Base-by-base conservation (phyloP, 2,797 vertebrate species). In the Leptatherina wallacei region DNA sequence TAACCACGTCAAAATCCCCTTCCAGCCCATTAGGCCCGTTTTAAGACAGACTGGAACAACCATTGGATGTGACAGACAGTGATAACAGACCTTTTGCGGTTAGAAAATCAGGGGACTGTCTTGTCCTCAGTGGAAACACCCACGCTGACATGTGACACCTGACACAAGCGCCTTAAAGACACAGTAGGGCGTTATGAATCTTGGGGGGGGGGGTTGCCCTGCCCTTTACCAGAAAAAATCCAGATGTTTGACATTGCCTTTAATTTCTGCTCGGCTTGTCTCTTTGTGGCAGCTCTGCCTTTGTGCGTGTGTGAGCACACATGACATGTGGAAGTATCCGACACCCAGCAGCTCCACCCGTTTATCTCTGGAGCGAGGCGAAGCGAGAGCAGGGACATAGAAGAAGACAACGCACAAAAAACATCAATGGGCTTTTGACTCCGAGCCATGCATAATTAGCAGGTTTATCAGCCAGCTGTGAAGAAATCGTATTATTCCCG, bases 401-500 rank as follows among this genome's bases (percentile, higher is more conserved):
- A 77, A 73, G 75, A 54, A n/a, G 8, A 66, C 49, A 66, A 80
- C 6, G 38, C 64, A 71, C 62, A 65, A 40, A 81, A 49, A 71
- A 70, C 79, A 84, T 88, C 83, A 75, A 77, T 69, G 76, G 75
- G 87, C 65, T 65, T 85, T 70, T 84, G 88, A 86, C 81, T 90
- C 14, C 0, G 77, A 85, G 81, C 82, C 84, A 66, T 69, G 86
- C 75, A 89, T 89, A 90, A 91, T 90, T 84, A 90, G 74, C 81
- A 75, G 84, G 70, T 91, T 89, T 85, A 88, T 88, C 89, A 88
- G 78, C 76, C 85, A 80, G 82, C 85, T 85, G 90, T 86, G 86
- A 88, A 88, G 85, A 86, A 87, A 87, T 69, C 35, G 2, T 64
- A 77, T 87, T 84, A 85, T 89, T 84, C 72, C 38, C 35, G 51